Evolutionary conservation across 2,113 vertebrate species (phyloP).

Genomic region (Plotosus lineatus): DNA sequence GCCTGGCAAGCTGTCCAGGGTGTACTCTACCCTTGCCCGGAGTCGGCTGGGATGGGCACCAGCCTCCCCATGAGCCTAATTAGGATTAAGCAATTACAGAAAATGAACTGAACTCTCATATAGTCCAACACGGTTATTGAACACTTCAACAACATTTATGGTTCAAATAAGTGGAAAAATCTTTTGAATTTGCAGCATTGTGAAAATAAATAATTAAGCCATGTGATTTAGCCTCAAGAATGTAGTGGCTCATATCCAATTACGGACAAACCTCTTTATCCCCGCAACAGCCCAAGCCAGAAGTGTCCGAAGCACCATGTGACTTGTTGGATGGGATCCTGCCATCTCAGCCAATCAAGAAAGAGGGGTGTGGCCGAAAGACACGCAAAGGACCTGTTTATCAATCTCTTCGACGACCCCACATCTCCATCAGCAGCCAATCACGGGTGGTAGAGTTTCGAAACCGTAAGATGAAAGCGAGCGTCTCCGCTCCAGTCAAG

Average conservation of each 20-base stretch:
- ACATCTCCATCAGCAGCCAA: slow-evolving; percentile 7
- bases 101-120: no score
- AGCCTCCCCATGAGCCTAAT: no score
- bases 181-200: no score
- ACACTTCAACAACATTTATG: no score
- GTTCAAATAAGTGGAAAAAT: no score
- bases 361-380: slow-evolving; percentile 49
- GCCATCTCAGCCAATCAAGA: slow-evolving; percentile 62
- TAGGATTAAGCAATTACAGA: no score
- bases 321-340: slow-evolving; percentile 71
- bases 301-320: slow-evolving; percentile 60
- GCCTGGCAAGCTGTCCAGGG: no score
- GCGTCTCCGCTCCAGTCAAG: slow-evolving; percentile 6
- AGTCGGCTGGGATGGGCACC: no score
- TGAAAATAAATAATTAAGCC: no score
- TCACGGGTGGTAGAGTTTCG: slow-evolving; percentile 60
- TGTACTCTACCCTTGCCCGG: no score
- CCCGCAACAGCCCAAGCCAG: slow-evolving; percentile 66
- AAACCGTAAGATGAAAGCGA: slow-evolving; percentile 53
- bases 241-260: background rate
- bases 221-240: background rate
- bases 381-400: slow-evolving; percentile 37
- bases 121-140: no score
- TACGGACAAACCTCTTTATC: background rate
- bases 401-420: background rate